Conservation (phyloP, 2,888 invertebrate species). For the Camponotus fellah region DNA sequence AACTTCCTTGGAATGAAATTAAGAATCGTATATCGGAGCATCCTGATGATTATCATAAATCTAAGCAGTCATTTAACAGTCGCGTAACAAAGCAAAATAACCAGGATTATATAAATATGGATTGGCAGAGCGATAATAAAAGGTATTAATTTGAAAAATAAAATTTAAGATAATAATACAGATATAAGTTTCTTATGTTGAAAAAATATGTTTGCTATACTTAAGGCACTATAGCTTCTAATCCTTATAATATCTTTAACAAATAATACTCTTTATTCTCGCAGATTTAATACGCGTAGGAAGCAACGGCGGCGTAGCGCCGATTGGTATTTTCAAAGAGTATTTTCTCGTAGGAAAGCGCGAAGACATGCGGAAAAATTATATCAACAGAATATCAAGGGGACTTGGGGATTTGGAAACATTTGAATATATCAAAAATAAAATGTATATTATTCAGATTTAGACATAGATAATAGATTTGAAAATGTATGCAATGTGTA, state of each 20-base stretch:
- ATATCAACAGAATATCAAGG: not conserved
- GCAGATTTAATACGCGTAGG: not conserved
- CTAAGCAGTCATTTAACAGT: not conserved
- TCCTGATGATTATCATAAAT: not conserved
- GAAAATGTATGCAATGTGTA: not conserved
- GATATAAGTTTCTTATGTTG: not conserved
- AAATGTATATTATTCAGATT: not conserved
- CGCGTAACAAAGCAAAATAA: not conserved
- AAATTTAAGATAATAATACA: not conserved
- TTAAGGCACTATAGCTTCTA: not conserved
- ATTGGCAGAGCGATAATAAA: not conserved
- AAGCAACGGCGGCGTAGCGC: not conserved
- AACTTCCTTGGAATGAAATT: not conserved
- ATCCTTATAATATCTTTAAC: not conserved
- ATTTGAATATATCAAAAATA: not conserved
- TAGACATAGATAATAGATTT: not conserved
- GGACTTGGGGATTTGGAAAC: not conserved
- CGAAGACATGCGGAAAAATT: slow-evolving; percentile 1
- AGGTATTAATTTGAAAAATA: slow-evolving; percentile 6
- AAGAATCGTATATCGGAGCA: not conserved
- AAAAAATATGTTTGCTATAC: not conserved
- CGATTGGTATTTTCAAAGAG: slow-evolving; percentile 43
- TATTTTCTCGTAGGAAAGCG: slow-evolving; percentile 20
- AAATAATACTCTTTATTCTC: not conserved
- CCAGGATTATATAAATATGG: not conserved